These are phyloP conservation scores for Eudyptes chrysolophus DNA, from an alignment of 2,113 vertebrate genomes.

Conservation along the genomic window DNA sequence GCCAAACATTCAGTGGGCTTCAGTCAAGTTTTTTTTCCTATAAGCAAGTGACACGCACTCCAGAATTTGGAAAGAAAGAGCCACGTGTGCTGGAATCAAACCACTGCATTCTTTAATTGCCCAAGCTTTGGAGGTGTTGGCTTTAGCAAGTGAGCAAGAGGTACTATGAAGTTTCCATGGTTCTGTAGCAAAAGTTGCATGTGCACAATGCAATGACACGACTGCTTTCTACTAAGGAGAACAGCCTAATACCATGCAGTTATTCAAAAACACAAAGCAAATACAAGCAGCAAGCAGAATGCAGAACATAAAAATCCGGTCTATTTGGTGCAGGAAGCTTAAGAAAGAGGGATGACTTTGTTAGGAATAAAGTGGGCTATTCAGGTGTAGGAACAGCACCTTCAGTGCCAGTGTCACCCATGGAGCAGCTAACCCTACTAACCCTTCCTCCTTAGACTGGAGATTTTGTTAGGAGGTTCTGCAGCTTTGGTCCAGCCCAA, in stretches of 20 bases:
- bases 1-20: neutral
- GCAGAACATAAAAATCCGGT: neutral
- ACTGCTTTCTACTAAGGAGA: neutral
- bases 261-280: neutral
- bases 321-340: neutral
- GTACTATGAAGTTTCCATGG: neutral
- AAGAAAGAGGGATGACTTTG: neutral
- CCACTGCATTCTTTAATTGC: neutral
- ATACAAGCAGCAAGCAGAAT: neutral
- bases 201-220: fast-evolving
- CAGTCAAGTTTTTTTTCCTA: neutral
- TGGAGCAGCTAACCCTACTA: neutral
- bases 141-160: neutral
- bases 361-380: neutral
- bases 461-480: neutral
- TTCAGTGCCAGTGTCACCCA: neutral
- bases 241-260: neutral
- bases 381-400: neutral
- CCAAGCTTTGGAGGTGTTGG: neutral
- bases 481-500: neutral
- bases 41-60: neutral
- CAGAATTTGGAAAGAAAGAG: neutral
- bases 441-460: neutral
- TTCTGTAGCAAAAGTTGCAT: neutral
- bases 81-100: neutral